A percentile compares a stretch with the other conserved stretches of the same genome.
Conservation (phyloP, 2,797 vertebrate genomes). For the Gymnoscopelus microlampas region DNA sequence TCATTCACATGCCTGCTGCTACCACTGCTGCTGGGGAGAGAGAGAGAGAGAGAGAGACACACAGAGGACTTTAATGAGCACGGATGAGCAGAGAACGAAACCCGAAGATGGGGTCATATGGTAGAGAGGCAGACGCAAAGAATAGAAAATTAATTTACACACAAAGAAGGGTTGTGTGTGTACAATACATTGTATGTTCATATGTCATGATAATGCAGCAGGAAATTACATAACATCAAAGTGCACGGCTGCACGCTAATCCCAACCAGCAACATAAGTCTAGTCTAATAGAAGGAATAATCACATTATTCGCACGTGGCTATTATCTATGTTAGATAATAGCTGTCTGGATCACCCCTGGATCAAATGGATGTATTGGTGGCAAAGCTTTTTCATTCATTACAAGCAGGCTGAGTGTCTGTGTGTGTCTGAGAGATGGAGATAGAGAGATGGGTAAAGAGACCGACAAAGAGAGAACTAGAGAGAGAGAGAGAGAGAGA, state of each 20-base stretch:
- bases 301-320: conserved; percentile 7
- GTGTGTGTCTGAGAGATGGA: too few relatives aligned
- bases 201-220: neutral
- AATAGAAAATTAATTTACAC: conserved; percentile 48
- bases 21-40: conserved; percentile 26
- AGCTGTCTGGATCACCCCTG: conserved; percentile 23
- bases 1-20: conserved; percentile 49
- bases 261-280: conserved; percentile 34
- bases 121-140: neutral
- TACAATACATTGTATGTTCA: neutral
- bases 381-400: neutral
- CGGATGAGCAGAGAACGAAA: neutral
- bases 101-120: conserved; percentile 12
- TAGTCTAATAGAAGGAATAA: conserved; percentile 39
- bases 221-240: conserved; percentile 52
- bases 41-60: neutral
- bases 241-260: conserved; percentile 39
- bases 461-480: neutral
- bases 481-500: conserved; percentile 40
- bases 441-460: too few relatives aligned
- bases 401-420: too few relatives aligned
- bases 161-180: conserved; percentile 27
- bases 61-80: neutral
- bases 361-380: conserved; percentile 10
- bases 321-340: too few relatives aligned